These are phyloP conservation scores for Heteromurus nitidus DNA, from an alignment of 2,888 invertebrate genomes.

Conservation along the genomic window DNA sequence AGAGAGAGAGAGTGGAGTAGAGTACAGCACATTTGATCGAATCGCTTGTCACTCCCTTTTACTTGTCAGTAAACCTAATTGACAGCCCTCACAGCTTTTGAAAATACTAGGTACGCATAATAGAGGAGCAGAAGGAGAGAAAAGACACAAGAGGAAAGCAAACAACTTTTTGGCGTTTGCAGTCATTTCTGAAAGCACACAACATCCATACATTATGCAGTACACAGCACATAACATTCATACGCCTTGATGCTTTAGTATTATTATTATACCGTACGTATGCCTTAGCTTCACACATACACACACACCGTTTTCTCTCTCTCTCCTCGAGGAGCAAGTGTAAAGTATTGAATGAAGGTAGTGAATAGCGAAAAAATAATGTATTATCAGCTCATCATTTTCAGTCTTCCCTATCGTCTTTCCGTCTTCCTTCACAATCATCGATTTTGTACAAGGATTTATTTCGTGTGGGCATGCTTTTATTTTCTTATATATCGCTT, in stretches of 20 bases:
- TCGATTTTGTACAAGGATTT: constrained; percentile 8
- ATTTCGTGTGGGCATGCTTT: constrained; percentile 4
- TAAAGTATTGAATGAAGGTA: constrained; percentile 19
- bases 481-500: neutral
- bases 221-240: constrained; percentile 1
- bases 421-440: neutral
- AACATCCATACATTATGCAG: neutral
- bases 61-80: constrained; percentile 66
- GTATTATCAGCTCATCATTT: constrained; percentile 57
- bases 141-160: constrained; percentile 57
- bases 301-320: neutral
- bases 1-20: constrained; percentile 18
- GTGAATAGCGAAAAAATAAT: constrained; percentile 53
- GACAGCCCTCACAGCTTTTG: constrained; percentile 65
- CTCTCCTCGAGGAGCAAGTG: constrained; percentile 3
- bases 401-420: constrained; percentile 35
- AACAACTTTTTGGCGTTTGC: constrained; percentile 57
- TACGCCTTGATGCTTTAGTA: too few species aligned
- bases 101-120: constrained; percentile 57
- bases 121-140: constrained; percentile 47
- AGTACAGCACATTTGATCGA: constrained; percentile 59
- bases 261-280: neutral
- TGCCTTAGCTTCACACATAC: neutral
- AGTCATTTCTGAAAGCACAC: constrained; percentile 12
- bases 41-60: constrained; percentile 66